These are phyloP conservation scores for Meiosimyza platycephala DNA, from an alignment of 2,888 invertebrate genomes.

Conservation along the genomic window DNA sequence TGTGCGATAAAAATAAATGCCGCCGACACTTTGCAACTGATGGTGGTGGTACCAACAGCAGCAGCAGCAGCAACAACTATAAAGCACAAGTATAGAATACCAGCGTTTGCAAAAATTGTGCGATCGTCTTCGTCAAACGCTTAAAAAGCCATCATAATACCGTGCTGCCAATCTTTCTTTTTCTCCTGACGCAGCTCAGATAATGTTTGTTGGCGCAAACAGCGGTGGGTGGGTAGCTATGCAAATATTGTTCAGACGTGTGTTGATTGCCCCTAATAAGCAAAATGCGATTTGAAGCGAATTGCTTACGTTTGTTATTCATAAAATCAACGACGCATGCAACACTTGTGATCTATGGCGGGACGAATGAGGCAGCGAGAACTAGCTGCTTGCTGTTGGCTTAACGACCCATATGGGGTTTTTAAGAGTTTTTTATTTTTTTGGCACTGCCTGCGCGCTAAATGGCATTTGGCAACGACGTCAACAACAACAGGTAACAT, in stretches of 20 bases:
- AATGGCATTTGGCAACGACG: conserved; percentile 2
- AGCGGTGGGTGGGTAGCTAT: neutral
- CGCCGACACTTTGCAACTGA: conserved; percentile 12
- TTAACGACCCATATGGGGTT: neutral
- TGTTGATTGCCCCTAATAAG: conserved; percentile 12
- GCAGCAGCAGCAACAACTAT: neutral
- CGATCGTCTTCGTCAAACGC: neutral
- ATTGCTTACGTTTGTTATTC: conserved; percentile 53
- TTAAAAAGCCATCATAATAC: neutral
- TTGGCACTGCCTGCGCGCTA: neutral
- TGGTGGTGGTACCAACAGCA: neutral
- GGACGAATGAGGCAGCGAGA: neutral
- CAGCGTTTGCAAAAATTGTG: neutral
- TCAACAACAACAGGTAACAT: conserved; percentile 8
- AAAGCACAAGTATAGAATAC: neutral
- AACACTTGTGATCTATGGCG: neutral
- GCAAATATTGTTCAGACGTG: neutral
- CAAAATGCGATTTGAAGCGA: conserved; percentile 20
- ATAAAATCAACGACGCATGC: conserved; percentile 59
- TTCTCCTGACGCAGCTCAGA: neutral
- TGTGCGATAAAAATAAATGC: conserved; percentile 31
- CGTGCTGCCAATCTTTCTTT: neutral
- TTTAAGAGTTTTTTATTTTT: conserved; percentile 4
- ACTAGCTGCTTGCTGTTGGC: neutral
- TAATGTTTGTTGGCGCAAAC: neutral